These are phyloP conservation scores for Phyllotis vaccarum DNA, from an alignment of 2,797 vertebrate species.

Conservation along the genomic window DNA sequence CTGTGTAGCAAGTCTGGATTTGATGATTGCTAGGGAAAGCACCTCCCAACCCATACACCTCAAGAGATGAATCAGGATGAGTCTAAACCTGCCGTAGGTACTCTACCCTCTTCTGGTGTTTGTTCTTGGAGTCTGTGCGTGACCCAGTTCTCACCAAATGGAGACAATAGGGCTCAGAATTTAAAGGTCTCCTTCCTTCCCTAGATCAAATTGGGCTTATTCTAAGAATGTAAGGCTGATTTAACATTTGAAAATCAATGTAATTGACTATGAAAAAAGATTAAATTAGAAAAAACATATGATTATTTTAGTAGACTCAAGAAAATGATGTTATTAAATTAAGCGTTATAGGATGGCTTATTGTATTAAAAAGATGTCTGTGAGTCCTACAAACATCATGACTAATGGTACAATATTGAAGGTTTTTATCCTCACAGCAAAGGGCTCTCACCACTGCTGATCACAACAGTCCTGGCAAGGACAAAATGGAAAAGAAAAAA, in stretches of 20 bases:
- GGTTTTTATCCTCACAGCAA: conserved; percentile 30
- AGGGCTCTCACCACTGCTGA: background rate
- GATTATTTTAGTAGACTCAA: conserved; percentile 52
- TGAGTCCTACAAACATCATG: background rate
- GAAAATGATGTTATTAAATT: conserved; percentile 70
- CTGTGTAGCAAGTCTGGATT: background rate
- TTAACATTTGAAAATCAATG: conserved; percentile 68
- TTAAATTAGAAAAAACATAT: conserved; percentile 66
- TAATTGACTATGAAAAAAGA: conserved; percentile 62
- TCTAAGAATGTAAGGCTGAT: conserved; percentile 44
- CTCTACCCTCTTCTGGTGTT: background rate
- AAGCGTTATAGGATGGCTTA: background rate
- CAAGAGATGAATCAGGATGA: background rate
- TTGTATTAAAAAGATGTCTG: background rate
- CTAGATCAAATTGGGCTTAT: conserved; percentile 55
- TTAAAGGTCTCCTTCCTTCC: background rate
- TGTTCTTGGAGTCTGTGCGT: background rate
- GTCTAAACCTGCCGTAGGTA: background rate
- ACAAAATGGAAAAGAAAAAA: conserved; percentile 2
- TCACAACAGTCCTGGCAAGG: background rate
- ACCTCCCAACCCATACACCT: background rate
- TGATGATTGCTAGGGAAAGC: background rate
- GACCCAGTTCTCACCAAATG: conserved; percentile 3
- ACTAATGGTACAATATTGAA: background rate
- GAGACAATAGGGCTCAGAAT: background rate